Conservation (phyloP, 2,888 invertebrate genomes). For the Ophioninae sp. region DNA sequence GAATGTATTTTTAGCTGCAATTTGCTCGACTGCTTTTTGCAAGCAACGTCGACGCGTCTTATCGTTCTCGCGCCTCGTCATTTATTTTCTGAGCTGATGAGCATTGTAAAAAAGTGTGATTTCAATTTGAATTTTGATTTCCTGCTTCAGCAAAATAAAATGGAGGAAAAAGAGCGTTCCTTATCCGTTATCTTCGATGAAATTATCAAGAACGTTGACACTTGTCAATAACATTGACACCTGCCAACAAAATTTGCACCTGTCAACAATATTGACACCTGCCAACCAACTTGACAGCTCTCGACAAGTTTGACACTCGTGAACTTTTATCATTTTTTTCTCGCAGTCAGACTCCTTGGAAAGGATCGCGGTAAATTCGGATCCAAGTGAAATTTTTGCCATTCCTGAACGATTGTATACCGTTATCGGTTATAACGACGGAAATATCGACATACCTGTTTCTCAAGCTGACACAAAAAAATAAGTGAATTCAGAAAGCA, state of each 20-base stretch:
- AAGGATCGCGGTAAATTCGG: background rate
- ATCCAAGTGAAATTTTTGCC: conserved; percentile 16
- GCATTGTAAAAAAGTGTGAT: background rate
- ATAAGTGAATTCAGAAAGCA: background rate
- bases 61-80: background rate
- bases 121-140: background rate
- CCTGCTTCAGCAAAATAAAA: background rate
- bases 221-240: background rate
- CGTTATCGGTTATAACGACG: conserved; percentile 25
- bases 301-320: too few species aligned
- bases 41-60: conserved; percentile 15
- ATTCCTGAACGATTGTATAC: conserved; percentile 13
- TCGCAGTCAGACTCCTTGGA: background rate
- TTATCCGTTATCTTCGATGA: background rate
- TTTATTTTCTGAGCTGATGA: conserved; percentile 2
- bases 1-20: conserved; percentile 32
- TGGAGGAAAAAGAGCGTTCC: background rate
- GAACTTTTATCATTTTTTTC: background rate
- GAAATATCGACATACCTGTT: conserved; percentile 24
- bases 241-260: too few species aligned
- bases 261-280: background rate
- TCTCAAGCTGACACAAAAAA: conserved; percentile 15
- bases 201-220: background rate
- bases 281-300: background rate
- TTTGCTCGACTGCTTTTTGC: conserved; percentile 13